These are phyloP conservation scores for Tyrannus savana DNA, from an alignment of 2,113 vertebrate genomes.

Conservation along the genomic window DNA sequence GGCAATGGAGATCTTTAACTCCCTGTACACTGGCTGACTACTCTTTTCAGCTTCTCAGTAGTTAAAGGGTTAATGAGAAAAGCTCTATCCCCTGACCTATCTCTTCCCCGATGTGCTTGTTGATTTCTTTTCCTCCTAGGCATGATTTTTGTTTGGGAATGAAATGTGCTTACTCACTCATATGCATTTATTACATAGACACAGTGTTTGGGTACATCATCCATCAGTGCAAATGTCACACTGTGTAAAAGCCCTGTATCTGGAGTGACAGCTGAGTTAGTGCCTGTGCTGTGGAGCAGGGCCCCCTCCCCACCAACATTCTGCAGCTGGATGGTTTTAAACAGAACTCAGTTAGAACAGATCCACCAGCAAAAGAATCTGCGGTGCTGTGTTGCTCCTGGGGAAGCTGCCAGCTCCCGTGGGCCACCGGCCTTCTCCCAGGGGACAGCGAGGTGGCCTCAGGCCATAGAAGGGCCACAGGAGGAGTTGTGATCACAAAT, in stretches of 20 bases:
- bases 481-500: not conserved
- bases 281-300: constrained; percentile 1
- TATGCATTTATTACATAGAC: not conserved
- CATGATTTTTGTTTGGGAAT: constrained; percentile 52
- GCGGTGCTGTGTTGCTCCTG: not conserved
- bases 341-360: not conserved
- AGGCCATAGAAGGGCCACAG: not conserved
- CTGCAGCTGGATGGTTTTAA: constrained; percentile 42
- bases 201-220: constrained; percentile 33
- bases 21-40: not conserved
- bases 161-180: constrained; percentile 39
- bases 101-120: not conserved
- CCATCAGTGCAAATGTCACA: constrained; percentile 33
- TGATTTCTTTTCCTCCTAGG: constrained; percentile 37
- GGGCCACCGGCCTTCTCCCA: not conserved
- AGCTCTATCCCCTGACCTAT: not conserved
- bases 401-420: not conserved
- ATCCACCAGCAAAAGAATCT: not conserved
- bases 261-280: constrained; percentile 42
- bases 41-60: not conserved
- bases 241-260: not conserved
- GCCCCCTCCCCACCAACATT: constrained; percentile 21
- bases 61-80: constrained; percentile 19
- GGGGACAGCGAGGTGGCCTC: not conserved
- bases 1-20: not conserved